phyloP scores from a whole-genome alignment of 2,113 vertebrate genomes.

The Heterochromis multidens region DNA sequence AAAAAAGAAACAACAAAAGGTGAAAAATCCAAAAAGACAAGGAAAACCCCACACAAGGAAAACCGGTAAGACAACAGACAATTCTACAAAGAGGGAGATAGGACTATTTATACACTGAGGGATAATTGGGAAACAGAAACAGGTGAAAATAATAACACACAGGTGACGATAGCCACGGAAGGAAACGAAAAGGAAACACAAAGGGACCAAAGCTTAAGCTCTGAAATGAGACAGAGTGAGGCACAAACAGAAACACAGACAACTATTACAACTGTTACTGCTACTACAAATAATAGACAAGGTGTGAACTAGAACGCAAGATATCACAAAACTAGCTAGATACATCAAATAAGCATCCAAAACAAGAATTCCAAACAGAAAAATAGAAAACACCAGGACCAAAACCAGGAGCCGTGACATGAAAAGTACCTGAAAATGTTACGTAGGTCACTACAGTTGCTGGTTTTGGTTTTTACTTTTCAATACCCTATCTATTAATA shows the following conservation, averaged over 20 bases:
- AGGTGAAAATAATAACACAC: not conserved
- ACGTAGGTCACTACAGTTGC: not conserved
- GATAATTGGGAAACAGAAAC: not conserved
- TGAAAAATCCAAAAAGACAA: not conserved
- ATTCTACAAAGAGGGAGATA: not conserved
- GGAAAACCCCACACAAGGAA: not conserved
- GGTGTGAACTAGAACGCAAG: not conserved
- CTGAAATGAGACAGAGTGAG: too few relatives aligned
- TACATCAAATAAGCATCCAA: not conserved
- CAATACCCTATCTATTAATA: rapidly evolving
- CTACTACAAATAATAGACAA: not conserved
- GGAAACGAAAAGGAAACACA: not conserved
- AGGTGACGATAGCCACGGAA: not conserved
- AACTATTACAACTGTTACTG: too few relatives aligned
- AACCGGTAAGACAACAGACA: not conserved
- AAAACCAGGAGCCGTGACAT: not conserved
- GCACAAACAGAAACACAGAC: not conserved
- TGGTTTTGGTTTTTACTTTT: not conserved
- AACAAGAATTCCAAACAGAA: not conserved
- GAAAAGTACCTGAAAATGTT: not conserved
- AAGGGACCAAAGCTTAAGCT: not conserved
- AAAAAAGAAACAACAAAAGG: not conserved
- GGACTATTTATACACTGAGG: not conserved
- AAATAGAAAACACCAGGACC: not conserved
- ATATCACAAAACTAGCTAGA: rapidly evolving